Evolutionary conservation across 2,113 vertebrate species (phyloP), one percentile per base, ranked within the genome.

Genomic region (Zingel zingel): DNA sequence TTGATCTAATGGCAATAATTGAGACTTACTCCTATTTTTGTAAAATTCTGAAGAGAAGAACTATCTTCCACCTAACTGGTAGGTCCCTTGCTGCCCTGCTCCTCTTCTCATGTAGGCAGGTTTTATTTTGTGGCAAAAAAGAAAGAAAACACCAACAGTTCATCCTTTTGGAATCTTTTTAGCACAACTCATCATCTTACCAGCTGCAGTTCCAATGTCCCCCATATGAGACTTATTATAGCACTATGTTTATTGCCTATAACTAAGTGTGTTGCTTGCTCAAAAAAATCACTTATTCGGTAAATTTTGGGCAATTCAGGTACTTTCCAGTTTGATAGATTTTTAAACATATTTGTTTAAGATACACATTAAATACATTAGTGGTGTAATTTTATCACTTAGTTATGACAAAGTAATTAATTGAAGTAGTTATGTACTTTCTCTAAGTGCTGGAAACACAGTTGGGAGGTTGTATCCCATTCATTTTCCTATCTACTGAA

Each of bases 81-180:
- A 16, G n/a, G 10, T 13, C n/a, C 64, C 18, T 48, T 51, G n/a
- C 14, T 50, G 45, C 57, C 6, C 18, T 43, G 53, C 7, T 66
- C 7, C n/a, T 45, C 62, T 54, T 23, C 14, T 48, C 13, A 33
- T 50, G 19, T 36, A 21, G 14, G 6, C 19, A 59, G 21, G 23
- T 50, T 64, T 65, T 23, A 33, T 54, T 57, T 39, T 30, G 16
- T 77, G n/a, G n/a, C 8, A 70, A 39, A 70, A 39, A 54, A 70
- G 13, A 19, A 27, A 19, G 1, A 1, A 25, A 25, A 33, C 5
- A 33, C 30, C 5, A 33, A 33, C 33, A 33, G 33, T 33, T 33
- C 33, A 33, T 33, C 33, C 33, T 33, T 33, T 33, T 33, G 33
- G 33, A 33, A 33, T 33, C 33, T 33, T 33, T 33, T 33, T 33